Conservation (phyloP, 2,113 vertebrate genomes). For the Lanius ludovicianus region DNA sequence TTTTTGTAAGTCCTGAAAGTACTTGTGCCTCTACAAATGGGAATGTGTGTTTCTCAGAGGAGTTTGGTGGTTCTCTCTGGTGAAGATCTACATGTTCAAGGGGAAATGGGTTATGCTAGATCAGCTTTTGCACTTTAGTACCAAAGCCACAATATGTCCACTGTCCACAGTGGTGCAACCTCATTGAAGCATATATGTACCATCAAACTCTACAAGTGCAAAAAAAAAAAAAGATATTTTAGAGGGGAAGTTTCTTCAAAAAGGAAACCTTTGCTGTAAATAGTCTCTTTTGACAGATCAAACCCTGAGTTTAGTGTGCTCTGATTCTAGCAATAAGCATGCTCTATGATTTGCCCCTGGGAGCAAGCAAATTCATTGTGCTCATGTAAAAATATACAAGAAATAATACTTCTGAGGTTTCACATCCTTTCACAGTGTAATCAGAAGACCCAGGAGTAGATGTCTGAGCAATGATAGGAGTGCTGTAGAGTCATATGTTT, state of each 20-base stretch:
- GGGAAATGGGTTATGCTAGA: neutral
- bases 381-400: constrained; percentile 59
- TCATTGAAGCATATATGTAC: neutral
- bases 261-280: neutral
- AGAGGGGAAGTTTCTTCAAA: neutral
- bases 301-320: neutral
- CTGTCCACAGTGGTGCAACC: too few relatives aligned
- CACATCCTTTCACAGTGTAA: constrained; percentile 28
- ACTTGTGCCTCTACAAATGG: neutral
- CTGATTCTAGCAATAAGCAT: neutral
- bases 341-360: neutral
- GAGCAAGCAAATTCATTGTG: constrained; percentile 19
- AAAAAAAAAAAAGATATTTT: neutral
- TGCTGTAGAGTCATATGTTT: constrained; percentile 8
- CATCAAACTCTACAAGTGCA: neutral
- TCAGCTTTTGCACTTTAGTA: neutral
- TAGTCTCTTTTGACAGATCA: constrained; percentile 47
- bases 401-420: constrained; percentile 35
- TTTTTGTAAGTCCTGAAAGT: neutral
- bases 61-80: neutral
- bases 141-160: neutral
- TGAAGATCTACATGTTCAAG: neutral
- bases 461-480: constrained; percentile 2
- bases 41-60: neutral
- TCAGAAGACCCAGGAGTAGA: constrained; percentile 26